Percentiles rank a stretch among this genome's conserved stretches.
Conservation (phyloP, 2,888 invertebrate genomes). For the Drosophila engyochracea region DNA sequence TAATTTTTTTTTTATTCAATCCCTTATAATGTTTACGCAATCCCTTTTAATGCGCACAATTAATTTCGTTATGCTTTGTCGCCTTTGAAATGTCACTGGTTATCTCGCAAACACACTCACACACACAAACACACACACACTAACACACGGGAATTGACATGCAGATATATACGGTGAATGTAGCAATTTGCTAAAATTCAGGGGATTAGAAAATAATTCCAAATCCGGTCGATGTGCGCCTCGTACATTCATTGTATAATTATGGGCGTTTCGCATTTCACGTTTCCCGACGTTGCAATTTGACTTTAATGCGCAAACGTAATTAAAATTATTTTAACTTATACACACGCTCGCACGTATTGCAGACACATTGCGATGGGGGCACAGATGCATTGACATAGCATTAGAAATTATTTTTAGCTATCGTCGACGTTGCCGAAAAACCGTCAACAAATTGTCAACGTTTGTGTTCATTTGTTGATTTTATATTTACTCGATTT, state of each 20-base stretch:
- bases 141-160: slow-evolving; percentile 2
- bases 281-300: slow-evolving; percentile 46
- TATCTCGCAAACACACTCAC: slow-evolving; percentile 27
- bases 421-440: slow-evolving; percentile 47
- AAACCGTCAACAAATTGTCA: slow-evolving; percentile 77
- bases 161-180: slow-evolving; percentile 8
- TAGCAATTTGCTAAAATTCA: slow-evolving; percentile 69
- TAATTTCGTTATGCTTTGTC: slow-evolving; percentile 79
- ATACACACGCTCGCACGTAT: slow-evolving; percentile 29
- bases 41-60: slow-evolving; percentile 78
- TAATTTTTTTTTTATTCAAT: slow-evolving; percentile 37
- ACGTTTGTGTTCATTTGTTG: slow-evolving; percentile 62
- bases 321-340: slow-evolving; percentile 80
- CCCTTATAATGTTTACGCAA: slow-evolving; percentile 72
- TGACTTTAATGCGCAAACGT: slow-evolving; percentile 66
- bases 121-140: slow-evolving; percentile 10
- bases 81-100: slow-evolving; percentile 62
- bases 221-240: slow-evolving; percentile 40
- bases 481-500: slow-evolving; percentile 58
- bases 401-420: slow-evolving; percentile 74
- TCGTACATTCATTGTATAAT: slow-evolving; percentile 71
- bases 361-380: not conserved
- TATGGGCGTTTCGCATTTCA: slow-evolving; percentile 51
- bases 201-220: slow-evolving; percentile 63
- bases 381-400: slow-evolving; percentile 43